These are phyloP conservation scores for Eilema depressum DNA, from an alignment of 2,888 invertebrate genomes.

Conservation along the genomic window DNA sequence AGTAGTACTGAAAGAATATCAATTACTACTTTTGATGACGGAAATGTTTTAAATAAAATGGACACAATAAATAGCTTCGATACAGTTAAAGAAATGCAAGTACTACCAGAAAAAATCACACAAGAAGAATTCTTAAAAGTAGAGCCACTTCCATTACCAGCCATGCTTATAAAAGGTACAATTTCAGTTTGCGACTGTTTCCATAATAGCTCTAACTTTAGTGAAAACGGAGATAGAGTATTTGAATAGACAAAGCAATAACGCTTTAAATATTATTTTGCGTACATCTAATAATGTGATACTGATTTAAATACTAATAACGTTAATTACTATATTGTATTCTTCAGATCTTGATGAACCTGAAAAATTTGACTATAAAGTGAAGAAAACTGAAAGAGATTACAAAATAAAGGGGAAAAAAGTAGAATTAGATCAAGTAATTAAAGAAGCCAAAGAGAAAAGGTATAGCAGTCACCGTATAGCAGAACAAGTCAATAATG, in stretches of 20 bases:
- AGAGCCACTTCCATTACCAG: constrained; percentile 18
- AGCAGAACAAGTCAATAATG: not conserved
- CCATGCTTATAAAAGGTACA: constrained; percentile 23
- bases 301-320: not conserved
- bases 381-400: constrained; percentile 21
- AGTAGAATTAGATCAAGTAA: constrained; percentile 15
- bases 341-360: constrained; percentile 8
- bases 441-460: constrained; percentile 20
- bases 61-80: not conserved
- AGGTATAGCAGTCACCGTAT: not conserved
- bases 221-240: constrained; percentile 28
- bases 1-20: not conserved
- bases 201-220: constrained; percentile 28
- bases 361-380: constrained; percentile 20
- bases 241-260: constrained; percentile 29
- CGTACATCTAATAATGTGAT: not conserved
- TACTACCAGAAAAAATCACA: constrained; percentile 11
- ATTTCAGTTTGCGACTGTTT: constrained; percentile 39
- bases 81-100: constrained; percentile 24
- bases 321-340: not conserved
- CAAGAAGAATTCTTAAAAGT: constrained; percentile 14
- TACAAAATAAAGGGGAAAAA: constrained; percentile 18
- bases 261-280: not conserved
- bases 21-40: not conserved
- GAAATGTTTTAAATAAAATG: not conserved